A percentile compares a stretch with the other conserved stretches of the same genome.
These are phyloP conservation scores for Perca schrenkii DNA, from an alignment of 2,113 vertebrate genomes.

Conservation along the genomic window DNA sequence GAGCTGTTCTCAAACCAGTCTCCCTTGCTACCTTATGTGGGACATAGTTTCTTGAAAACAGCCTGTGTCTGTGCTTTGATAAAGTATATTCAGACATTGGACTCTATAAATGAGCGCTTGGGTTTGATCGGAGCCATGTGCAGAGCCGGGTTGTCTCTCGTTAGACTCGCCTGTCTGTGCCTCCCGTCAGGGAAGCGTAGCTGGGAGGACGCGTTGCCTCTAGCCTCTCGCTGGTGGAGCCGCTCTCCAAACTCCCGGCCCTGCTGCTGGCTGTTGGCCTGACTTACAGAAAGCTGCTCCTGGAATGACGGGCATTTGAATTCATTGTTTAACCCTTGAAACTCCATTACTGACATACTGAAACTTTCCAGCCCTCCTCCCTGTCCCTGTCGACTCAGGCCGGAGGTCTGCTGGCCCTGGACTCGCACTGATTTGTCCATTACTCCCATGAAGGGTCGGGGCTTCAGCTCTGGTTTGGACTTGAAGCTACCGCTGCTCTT, in stretches of 20 bases:
- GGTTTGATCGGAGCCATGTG: constrained; percentile 90
- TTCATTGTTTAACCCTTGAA: constrained; percentile 77
- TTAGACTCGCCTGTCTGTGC: constrained; percentile 83
- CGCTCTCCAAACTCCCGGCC: constrained; percentile 82
- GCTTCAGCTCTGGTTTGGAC: constrained; percentile 88
- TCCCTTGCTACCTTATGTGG: constrained; percentile 69
- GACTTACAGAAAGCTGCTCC: constrained; percentile 67
- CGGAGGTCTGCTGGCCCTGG: constrained; percentile 84
- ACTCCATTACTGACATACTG: constrained; percentile 74
- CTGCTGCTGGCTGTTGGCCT: constrained; percentile 64
- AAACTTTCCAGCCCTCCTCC: constrained; percentile 74
- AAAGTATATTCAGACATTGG: constrained; percentile 89
- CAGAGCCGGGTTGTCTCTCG: constrained; percentile 86
- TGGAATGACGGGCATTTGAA: constrained; percentile 76
- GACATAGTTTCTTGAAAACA: constrained; percentile 45
- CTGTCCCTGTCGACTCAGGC: constrained; percentile 85
- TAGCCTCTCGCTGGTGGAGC: constrained; percentile 80
- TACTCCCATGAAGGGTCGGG: constrained; percentile 93
- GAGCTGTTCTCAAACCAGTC: constrained; percentile 37
- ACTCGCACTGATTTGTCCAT: constrained; percentile 95
- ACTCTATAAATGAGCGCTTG: constrained; percentile 97
- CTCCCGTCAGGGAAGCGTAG: constrained; percentile 81
- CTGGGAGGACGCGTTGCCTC: constrained; percentile 69
- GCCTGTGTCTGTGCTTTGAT: constrained; percentile 62
- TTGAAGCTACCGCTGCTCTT: constrained; percentile 79